Conservation (phyloP, 2,888 invertebrate genomes). For the Drosophila subquinaria region DNA sequence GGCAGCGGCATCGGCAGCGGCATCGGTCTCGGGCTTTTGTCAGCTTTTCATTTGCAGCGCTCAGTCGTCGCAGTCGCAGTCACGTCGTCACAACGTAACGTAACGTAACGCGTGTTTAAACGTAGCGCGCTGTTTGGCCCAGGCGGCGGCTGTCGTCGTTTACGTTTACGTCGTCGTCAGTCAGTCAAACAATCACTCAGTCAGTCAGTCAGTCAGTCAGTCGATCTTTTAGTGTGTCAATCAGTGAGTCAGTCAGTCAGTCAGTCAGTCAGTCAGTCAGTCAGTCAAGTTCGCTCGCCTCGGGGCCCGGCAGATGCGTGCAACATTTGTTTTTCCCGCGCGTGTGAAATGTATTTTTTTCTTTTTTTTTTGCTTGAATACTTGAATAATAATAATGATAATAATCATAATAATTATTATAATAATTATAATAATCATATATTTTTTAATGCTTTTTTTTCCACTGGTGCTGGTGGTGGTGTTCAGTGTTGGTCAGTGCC, state of each 20-base stretch:
- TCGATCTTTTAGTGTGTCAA: neutral
- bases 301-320: slow-evolving; percentile 52
- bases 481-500: slow-evolving; percentile 17
- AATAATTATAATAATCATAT: neutral
- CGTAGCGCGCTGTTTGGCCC: slow-evolving; percentile 55
- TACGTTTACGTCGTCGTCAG: slow-evolving; percentile 54
- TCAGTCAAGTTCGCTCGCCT: slow-evolving; percentile 31
- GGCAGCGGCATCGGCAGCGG: neutral
- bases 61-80: slow-evolving; percentile 80
- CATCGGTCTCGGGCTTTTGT: slow-evolving; percentile 5
- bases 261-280: slow-evolving; percentile 14
- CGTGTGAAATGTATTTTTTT: slow-evolving; percentile 15
- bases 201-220: neutral
- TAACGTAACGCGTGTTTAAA: slow-evolving; percentile 59
- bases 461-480: slow-evolving; percentile 4
- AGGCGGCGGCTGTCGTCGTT: slow-evolving; percentile 67
- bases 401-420: neutral
- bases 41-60: slow-evolving; percentile 58
- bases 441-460: slow-evolving; percentile 24
- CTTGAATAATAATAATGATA: neutral
- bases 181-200: slow-evolving; percentile 21
- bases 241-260: slow-evolving; percentile 6
- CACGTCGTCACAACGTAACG: slow-evolving; percentile 79
- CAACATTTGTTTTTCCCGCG: slow-evolving; percentile 57
- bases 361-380: neutral